These are phyloP conservation scores for Anhinga anhinga DNA, from an alignment of 2,113 vertebrate genomes.

Conservation along the genomic window DNA sequence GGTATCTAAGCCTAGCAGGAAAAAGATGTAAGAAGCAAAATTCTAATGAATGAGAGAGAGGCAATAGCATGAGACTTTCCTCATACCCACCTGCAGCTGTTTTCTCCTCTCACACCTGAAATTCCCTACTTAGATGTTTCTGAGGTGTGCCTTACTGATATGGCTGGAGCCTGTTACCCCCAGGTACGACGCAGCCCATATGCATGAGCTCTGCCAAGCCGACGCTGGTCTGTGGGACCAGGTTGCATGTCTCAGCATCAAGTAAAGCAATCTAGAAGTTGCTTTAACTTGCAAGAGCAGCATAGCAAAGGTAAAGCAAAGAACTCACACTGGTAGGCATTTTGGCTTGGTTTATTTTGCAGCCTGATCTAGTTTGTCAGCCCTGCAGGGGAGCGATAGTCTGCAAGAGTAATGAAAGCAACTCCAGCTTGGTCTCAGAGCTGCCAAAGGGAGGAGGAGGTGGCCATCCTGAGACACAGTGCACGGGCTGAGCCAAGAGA, in stretches of 20 bases:
- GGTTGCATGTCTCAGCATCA: neutral
- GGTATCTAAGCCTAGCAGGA: neutral
- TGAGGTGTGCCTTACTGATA: neutral
- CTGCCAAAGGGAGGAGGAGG: neutral
- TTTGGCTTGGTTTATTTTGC: neutral
- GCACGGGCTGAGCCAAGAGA: neutral
- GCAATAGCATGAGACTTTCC: fast-evolving
- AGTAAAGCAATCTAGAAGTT: neutral
- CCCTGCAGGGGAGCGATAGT: neutral
- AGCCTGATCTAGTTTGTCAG: neutral
- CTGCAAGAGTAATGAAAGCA: neutral
- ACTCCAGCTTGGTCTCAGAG: neutral
- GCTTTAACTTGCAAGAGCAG: neutral
- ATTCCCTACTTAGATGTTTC: neutral
- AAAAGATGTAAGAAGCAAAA: neutral
- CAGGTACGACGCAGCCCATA: fast-evolving
- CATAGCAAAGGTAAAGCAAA: neutral
- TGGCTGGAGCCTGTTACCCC: neutral
- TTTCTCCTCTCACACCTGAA: neutral
- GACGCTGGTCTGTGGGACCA: neutral
- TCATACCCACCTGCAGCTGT: fast-evolving
- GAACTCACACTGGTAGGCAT: fast-evolving
- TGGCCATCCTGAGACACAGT: neutral
- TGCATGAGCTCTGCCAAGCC: neutral
- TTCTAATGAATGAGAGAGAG: neutral